Conservation (phyloP, 2,888 invertebrate species). For the Operophtera brumata region DNA sequence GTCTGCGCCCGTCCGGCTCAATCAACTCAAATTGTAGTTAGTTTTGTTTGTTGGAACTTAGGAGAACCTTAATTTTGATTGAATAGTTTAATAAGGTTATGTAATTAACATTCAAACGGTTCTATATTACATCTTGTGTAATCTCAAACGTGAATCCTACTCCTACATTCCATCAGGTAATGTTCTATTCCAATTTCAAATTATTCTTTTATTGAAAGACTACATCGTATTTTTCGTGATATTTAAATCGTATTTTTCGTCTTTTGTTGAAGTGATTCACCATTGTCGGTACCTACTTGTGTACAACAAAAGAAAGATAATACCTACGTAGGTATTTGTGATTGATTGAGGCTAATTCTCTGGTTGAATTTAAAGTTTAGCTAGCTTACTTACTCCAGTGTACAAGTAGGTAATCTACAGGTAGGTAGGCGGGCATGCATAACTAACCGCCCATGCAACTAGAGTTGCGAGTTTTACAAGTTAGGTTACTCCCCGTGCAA, state of each 20-base stretch:
- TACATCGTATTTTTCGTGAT: too few species aligned
- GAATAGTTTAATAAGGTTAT: too few species aligned
- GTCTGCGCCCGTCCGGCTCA: too few species aligned
- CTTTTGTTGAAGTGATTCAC: slow-evolving; percentile 31
- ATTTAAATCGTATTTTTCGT: background rate
- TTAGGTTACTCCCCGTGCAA: too few species aligned
- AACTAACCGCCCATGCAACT: too few species aligned
- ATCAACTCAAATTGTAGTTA: too few species aligned
- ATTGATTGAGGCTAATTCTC: background rate
- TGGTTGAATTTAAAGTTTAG: background rate
- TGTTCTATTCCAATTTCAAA: background rate
- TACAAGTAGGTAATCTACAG: too few species aligned
- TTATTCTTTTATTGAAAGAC: background rate
- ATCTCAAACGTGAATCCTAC: slow-evolving; percentile 22
- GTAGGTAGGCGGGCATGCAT: too few species aligned
- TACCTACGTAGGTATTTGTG: background rate
- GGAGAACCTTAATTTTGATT: background rate
- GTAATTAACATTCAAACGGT: slow-evolving; percentile 11
- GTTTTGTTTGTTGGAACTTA: background rate
- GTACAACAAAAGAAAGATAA: too few species aligned
- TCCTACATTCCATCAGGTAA: slow-evolving; percentile 7
- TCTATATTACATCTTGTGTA: slow-evolving; percentile 16
- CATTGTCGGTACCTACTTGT: too few species aligned
- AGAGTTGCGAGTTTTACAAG: too few species aligned
- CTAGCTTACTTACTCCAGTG: too few species aligned